Evolutionary conservation across 2,113 vertebrate genomes (phyloP), one percentile per base, ranked within the genome.

Genomic region (Oncorhynchus masou): DNA sequence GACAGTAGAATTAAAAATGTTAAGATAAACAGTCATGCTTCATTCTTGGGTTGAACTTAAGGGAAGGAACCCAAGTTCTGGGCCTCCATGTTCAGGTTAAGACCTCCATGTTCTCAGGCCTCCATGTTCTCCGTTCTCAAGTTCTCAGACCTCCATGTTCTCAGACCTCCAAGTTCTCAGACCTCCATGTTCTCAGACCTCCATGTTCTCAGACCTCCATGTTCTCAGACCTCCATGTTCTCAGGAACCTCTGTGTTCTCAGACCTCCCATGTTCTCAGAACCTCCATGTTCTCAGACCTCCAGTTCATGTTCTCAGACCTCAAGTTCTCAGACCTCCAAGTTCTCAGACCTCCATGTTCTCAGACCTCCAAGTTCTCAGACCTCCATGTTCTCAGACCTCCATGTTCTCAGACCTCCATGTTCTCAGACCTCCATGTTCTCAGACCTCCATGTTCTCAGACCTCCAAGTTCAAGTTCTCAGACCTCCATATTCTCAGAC

Each of bases 341-440:
- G 34, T 34, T 8, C 34, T 34, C 34, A 34, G 6, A 34, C 0
- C 6, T 34, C 34, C 34, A 39, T 8, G 34, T 39, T 8, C 6
- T 34, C 34, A 34, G 34, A 34, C 1, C 5, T 39, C 34, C 34
- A 39, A 0, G 34, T 39, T 4, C 34, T 34, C 34, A 7, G 34
- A 34, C 1, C 34, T 34, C 34, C 34, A 34, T 34, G 34, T 34
- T 5, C 34, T 34, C 34, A 34, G 6, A 7, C 5, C 29, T 34
- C 34, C 34, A 34, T 34, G 6, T 34, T 7, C 34, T 34, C 34
- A 34, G 34, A 8, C 1, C 34, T n/a, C n/a, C 34, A 34, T 34
- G 34, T 34, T 7, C 34, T 39, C 34, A 39, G 84, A 84, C 68
- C 71, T 79, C 79, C 54, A 86, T 87, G 90, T 89, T 87, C 88